Conservation (phyloP, 37 sponge, comb jelly and placozoan genomes). For the Ephydatia muelleri region DNA sequence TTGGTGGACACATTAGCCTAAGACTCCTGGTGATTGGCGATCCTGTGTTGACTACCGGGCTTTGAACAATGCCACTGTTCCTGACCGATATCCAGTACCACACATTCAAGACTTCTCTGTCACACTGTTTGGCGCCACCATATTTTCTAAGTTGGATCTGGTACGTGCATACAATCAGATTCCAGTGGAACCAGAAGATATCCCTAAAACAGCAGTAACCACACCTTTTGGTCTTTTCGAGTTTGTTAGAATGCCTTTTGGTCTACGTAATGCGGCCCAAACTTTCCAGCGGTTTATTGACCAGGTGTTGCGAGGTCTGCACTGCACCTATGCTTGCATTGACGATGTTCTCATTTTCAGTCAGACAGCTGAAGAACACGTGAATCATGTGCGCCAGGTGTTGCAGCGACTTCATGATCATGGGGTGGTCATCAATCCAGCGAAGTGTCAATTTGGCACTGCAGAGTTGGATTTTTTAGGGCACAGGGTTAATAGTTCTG, state of each 20-base stretch:
- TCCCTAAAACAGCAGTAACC: no score
- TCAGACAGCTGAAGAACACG: slow-evolving; percentile 43
- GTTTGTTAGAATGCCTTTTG: no score
- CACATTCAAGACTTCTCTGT: slow-evolving; percentile 55
- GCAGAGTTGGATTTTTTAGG: slow-evolving; percentile 32
- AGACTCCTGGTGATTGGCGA: slow-evolving; percentile 56
- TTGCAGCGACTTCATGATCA: no score
- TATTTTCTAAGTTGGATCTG: slow-evolving; percentile 36
- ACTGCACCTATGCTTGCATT: slow-evolving; percentile 7
- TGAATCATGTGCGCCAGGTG: slow-evolving; percentile 33
- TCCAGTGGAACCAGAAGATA: no score
- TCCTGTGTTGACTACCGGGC: no score
- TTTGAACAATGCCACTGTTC: slow-evolving; percentile 23
- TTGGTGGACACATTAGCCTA: slow-evolving; percentile 43
- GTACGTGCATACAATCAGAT: no score
- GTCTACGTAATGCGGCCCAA: no score
- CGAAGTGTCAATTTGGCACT: slow-evolving; percentile 35
- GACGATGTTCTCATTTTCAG: slow-evolving; percentile 19
- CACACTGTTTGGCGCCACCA: slow-evolving; percentile 34
- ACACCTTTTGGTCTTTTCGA: no score
- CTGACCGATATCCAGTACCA: no score
- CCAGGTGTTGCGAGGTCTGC: no score
- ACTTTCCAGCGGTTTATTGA: no score
- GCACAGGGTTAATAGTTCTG: slow-evolving; percentile 20
- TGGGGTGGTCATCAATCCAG: no score